These are phyloP conservation scores for Calcarius ornatus DNA, from an alignment of 2,113 vertebrate species.

Conservation along the genomic window DNA sequence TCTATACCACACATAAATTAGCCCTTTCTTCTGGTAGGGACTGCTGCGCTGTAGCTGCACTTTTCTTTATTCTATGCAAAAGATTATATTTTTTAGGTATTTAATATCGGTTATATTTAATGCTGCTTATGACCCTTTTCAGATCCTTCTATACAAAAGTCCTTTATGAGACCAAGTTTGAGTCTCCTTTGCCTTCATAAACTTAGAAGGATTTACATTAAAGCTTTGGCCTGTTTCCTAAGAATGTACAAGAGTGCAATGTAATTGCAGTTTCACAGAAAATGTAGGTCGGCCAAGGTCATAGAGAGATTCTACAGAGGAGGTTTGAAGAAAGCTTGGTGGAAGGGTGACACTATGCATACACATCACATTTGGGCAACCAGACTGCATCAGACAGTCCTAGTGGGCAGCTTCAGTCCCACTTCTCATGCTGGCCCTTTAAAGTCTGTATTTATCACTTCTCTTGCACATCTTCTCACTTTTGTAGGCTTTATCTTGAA, in stretches of 20 bases:
- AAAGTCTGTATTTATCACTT: neutral
- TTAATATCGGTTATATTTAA: slow-evolving; percentile 5
- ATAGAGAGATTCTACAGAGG: neutral
- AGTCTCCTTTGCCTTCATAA: neutral
- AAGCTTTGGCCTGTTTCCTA: neutral
- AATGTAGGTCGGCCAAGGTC: neutral
- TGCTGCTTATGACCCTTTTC: neutral
- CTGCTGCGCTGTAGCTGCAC: slow-evolving; percentile 27
- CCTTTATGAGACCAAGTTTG: neutral
- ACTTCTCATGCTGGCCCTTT: neutral
- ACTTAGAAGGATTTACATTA: neutral
- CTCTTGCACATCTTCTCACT: neutral
- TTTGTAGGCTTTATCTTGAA: neutral
- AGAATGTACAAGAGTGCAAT: neutral
- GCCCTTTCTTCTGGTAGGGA: neutral
- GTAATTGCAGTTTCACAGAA: neutral
- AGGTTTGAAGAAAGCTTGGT: neutral
- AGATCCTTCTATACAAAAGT: neutral
- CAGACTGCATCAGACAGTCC: neutral
- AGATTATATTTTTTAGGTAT: slow-evolving; percentile 23
- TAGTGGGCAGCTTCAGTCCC: neutral
- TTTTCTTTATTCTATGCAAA: slow-evolving; percentile 63
- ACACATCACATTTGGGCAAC: neutral
- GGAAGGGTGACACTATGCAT: neutral
- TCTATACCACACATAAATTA: neutral